Evolutionary conservation across 2,888 invertebrate species (phyloP).

Genomic region (Adela reaumurella): DNA sequence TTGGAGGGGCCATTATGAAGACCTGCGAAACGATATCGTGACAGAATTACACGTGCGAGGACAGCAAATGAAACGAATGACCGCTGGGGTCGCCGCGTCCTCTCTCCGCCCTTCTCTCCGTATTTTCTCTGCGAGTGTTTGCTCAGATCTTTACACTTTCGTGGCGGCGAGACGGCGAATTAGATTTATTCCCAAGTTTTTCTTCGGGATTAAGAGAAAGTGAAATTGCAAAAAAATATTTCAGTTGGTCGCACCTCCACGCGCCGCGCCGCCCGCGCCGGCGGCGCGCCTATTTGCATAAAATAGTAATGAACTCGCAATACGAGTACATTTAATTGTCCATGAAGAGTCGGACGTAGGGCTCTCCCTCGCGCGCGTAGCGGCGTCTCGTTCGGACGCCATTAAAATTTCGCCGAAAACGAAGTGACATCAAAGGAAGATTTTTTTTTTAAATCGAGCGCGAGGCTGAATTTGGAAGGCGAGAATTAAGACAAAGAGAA

Average conservation of each 20-base stretch:
- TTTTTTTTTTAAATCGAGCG: background rate
- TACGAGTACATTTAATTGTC: background rate
- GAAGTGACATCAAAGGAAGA: background rate
- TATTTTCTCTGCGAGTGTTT: too few relatives aligned
- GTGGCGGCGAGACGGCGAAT: too few relatives aligned
- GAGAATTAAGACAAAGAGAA: constrained; percentile 9
- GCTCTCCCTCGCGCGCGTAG: background rate
- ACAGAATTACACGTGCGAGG: too few relatives aligned
- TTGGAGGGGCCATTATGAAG: too few relatives aligned
- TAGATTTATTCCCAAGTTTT: background rate
- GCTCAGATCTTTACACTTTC: too few relatives aligned
- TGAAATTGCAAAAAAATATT: background rate
- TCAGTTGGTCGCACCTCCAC: too few relatives aligned
- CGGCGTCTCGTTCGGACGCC: background rate
- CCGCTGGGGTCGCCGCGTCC: too few relatives aligned
- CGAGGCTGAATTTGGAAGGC: constrained; percentile 1
- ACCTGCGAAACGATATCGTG: too few relatives aligned
- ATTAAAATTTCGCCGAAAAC: background rate
- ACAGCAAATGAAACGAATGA: too few relatives aligned
- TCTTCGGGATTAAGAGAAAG: background rate
- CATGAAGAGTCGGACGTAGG: background rate
- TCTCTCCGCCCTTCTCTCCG: too few relatives aligned
- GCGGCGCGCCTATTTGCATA: background rate
- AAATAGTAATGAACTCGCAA: background rate
- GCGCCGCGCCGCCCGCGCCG: too few relatives aligned